Conservation (phyloP, 1,140 invertebrate genomes). For the Dinothrombium tinctorium region DNA sequence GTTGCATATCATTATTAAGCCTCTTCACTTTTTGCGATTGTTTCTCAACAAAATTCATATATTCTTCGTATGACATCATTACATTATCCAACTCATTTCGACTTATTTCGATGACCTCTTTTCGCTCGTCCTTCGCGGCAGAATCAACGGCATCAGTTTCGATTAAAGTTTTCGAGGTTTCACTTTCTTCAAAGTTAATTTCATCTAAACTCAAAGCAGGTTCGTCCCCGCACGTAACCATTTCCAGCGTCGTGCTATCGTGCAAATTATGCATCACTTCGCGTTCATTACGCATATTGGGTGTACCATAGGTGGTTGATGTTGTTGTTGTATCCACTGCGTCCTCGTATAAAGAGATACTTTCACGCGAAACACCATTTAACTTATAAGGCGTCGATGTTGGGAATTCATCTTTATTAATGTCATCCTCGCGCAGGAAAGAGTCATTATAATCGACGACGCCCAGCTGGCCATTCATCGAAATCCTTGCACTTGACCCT, state of each 20-base stretch:
- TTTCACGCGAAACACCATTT: too few species aligned
- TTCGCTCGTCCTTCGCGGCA: background rate
- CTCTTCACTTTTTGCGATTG: too few species aligned
- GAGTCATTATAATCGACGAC: too few species aligned
- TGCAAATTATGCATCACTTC: background rate
- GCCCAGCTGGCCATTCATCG: too few species aligned
- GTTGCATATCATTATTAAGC: too few species aligned
- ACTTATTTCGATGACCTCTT: conserved; percentile 10
- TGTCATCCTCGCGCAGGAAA: too few species aligned
- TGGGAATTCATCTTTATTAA: too few species aligned
- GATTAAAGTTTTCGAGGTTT: background rate
- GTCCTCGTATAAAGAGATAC: too few species aligned
- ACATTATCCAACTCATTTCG: conserved; percentile 4
- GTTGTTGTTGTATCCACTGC: background rate
- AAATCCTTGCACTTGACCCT: too few species aligned
- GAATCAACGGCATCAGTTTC: background rate
- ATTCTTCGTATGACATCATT: too few species aligned
- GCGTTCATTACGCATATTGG: background rate
- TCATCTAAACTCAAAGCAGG: background rate
- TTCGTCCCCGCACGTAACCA: background rate
- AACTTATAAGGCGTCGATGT: too few species aligned
- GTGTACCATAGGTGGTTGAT: background rate
- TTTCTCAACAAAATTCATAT: too few species aligned
- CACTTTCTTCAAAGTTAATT: background rate
- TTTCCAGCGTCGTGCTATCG: background rate